Base-by-base conservation (phyloP, 2,113 vertebrate genomes). In the Seriola dumerili region DNA sequence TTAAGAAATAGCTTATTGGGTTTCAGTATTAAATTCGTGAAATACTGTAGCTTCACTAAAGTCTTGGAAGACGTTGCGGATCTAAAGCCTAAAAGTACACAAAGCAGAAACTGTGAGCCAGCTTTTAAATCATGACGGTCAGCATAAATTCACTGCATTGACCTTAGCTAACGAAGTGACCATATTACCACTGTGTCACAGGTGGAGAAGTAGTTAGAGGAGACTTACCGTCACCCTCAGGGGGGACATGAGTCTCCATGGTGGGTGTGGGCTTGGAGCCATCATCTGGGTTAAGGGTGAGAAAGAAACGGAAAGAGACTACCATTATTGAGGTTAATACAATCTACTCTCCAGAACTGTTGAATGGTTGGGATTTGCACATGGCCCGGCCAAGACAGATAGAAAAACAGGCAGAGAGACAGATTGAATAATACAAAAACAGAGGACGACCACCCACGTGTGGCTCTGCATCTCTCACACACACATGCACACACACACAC, bases 261-360 rank as follows among this genome's bases (percentile, higher is more conserved):
- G 98, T 99, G 85, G 98, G 97, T 0, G 98, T 99, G 11, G 98
- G 96, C 93, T 98, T 99, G 55, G 96, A 98, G 80, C 97, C 98
- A 0, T 99, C 98, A 93, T 99, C 98, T 99, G 98, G 98, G 95
- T 99, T 99, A 77, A 99, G 98, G 42, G 97, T 99, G 95, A 99
- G 96, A 97, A 99, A 99, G 95, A 99, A 99, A 90, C 96, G 98
- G 97, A 99, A 99, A 95, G 98, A 99, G 94, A 99, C 98, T 99
- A 97, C 97, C 96, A 99, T 99, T 99, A 99, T 98, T 98, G 97
- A 99, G 98, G 97, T 99, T 99, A 99, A 99, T 99, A 99, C 97
- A 96, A 99, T 99, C 98, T 99, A 99, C 98, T 98, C 98, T 99
- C 97, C 97, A 99, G 97, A 95, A 99, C 95, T 97, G 96, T 99